Base-by-base conservation (phyloP, 1,140 invertebrate genomes). In the Globodera rostochiensis region DNA sequence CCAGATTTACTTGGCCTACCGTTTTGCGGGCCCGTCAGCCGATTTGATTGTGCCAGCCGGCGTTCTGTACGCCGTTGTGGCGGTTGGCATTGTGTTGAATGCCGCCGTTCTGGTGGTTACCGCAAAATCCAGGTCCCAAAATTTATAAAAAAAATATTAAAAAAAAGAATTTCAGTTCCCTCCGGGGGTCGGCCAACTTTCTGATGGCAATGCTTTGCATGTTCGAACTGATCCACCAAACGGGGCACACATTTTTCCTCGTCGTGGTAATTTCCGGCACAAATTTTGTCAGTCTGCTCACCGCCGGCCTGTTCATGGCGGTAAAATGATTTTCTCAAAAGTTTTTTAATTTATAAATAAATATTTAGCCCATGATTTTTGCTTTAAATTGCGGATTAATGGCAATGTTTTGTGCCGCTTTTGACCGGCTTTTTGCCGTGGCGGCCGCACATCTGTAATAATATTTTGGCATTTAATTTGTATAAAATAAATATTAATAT, bases 341-440 rank as follows among this genome's bases (percentile, higher is more conserved):
- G 36, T 60, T 60, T 60, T 15, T 15, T 60, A 15, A 60, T 60
- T 60, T 15, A 15, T 11, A 60, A 60, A 15, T 15, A 25, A 25
- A 25, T 25, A 25, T 60, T 60, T 19, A 60, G 57, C 57, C 57
- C 21, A 25, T 36, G 25, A 13, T 78, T 64, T 67, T 78, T 15
- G 64, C 57, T 6, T 49, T 47, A 6, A 69, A 64, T n/a, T 25
- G 50, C 36, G 47, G 64, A 9, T 36, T 69, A 64, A 2, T 70
- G 66, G 66, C 70, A 64, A 64, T 78, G 57, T 47, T 78, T 6
- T 50, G 64, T 64, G 64, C 76, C 6, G 76, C 57, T 19, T 4
- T 36, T 49, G 76, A 78, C 11, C 66, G 76, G 46, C 64, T 78
- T 71, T 78, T 78, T 78, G 76, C 76, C 15, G 76, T 78, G 13